Evolutionary conservation across 2,797 vertebrate species (phyloP), one percentile per base, ranked within the genome.

Genomic region (Coregonus sp.): DNA sequence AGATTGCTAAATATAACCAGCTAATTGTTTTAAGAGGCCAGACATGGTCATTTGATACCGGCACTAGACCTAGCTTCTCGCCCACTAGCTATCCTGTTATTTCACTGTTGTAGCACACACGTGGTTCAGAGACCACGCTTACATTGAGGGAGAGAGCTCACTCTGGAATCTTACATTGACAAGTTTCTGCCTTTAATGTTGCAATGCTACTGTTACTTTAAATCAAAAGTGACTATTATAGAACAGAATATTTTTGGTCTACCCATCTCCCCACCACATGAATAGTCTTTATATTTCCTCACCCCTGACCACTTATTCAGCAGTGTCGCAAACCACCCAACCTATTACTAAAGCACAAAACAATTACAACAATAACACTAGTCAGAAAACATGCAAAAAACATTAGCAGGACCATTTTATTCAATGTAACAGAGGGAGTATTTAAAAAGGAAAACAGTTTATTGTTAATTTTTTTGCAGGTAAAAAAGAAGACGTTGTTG

Each of bases 1-100:
- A 80, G 86, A 82, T 84, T 85, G 88, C 87, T 65, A 86, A 89
- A 91, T 93, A 91, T 93, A 93, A 93, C 92, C 90, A 92, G 89
- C 86, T 91, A 87, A 90, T 92, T 92, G 91, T 89, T 93, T 90
- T 88, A 89, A 88, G 86, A 89, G 88, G 84, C 88, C 87, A 88
- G 89, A 88, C 89, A 79, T 59, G 47, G 90, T 90, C 88, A 93
- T 91, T 84, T 90, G 91, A 93, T 87, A 90, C 89, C 69, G 2
- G 78, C 85, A 83, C 86, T 84, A 80, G 85, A 75, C 80, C 78
- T 77, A 75, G 56, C 87, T 89, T 85, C 83, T 90, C 59, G 67
- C 88, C 87, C 87, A 76, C 78, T 63, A 88, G 90, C 85, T 84
- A 89, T 89, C 82, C 85, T 89, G 89, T 90, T 89, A 88, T 92